Evolutionary conservation across 2,113 vertebrate genomes (phyloP).

Genomic region (Sigmodon hispidus): DNA sequence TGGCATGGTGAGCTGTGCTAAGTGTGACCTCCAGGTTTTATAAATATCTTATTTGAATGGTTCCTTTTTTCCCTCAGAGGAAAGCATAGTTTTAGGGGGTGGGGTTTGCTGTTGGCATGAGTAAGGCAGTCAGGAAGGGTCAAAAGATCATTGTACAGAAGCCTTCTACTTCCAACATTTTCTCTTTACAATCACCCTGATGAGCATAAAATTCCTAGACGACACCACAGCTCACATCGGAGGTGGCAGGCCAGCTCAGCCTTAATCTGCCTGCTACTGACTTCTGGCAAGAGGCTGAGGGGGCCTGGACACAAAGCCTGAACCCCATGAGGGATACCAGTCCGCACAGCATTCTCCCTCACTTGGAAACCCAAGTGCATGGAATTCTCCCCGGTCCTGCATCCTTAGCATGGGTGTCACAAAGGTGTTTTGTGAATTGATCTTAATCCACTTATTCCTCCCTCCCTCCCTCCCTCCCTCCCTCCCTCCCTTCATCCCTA

Average conservation of each 20-base stretch:
- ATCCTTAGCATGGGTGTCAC: background rate
- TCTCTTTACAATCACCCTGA: background rate
- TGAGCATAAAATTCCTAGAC: background rate
- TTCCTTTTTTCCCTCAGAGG: background rate
- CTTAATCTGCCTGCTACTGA: accelerated
- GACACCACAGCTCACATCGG: background rate
- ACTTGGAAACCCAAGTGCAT: accelerated
- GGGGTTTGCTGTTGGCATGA: background rate
- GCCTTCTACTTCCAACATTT: accelerated
- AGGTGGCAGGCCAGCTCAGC: too few relatives aligned
- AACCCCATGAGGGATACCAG: accelerated
- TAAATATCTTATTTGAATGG: background rate
- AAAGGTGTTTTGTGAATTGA: background rate
- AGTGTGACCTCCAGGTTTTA: background rate
- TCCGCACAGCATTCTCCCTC: accelerated
- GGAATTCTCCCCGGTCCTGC: background rate
- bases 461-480: too few relatives aligned
- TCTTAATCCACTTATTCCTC: background rate
- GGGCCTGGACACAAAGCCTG: accelerated
- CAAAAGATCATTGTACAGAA: accelerated
- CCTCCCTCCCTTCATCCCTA: too few relatives aligned
- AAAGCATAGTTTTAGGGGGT: background rate
- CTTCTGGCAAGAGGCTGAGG: accelerated
- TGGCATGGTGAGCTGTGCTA: accelerated
- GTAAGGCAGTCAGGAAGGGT: background rate